phyloP scores from a whole-genome alignment of 1,140 invertebrate genomes.

The Zaprionus nigranus region DNA sequence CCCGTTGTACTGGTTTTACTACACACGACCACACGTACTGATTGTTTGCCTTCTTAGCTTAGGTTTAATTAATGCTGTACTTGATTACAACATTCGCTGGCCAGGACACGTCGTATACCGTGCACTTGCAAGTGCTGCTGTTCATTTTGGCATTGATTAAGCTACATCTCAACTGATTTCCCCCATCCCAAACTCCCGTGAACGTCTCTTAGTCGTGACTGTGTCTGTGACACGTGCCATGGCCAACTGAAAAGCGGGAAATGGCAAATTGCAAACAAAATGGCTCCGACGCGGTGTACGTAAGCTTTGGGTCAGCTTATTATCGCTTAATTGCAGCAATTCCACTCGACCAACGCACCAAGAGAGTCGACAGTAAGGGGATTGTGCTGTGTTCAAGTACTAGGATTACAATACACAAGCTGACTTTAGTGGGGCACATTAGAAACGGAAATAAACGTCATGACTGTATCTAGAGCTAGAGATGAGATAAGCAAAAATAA shows the following conservation, averaged over 20 bases:
- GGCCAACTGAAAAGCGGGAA: constrained; percentile 32
- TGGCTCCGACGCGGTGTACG: constrained; percentile 32
- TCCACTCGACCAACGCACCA: constrained; percentile 32
- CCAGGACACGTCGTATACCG: constrained; percentile 31
- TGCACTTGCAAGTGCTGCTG: constrained; percentile 59
- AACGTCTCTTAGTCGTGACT: neutral
- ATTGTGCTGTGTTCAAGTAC: constrained; percentile 29
- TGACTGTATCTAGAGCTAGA: neutral
- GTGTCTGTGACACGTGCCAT: constrained; percentile 42
- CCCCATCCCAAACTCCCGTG: neutral
- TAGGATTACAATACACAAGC: constrained; percentile 26
- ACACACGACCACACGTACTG: constrained; percentile 29
- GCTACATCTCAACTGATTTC: constrained; percentile 6
- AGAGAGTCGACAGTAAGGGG: constrained; percentile 32
- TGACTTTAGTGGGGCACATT: neutral
- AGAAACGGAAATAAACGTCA: neutral
- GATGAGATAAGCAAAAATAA: neutral
- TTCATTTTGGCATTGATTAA: constrained; percentile 67
- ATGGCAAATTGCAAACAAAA: constrained; percentile 47
- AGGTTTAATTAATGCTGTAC: constrained; percentile 70
- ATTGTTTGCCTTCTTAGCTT: constrained; percentile 56
- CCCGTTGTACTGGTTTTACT: neutral
- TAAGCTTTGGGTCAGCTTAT: constrained; percentile 71
- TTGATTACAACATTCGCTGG: constrained; percentile 50
- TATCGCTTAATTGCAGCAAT: constrained; percentile 68